Percentiles rank a stretch among this genome's conserved stretches.
Evolutionary conservation across 2,888 invertebrate genomes (phyloP).

Genomic region (Exocentrus adspersus): DNA sequence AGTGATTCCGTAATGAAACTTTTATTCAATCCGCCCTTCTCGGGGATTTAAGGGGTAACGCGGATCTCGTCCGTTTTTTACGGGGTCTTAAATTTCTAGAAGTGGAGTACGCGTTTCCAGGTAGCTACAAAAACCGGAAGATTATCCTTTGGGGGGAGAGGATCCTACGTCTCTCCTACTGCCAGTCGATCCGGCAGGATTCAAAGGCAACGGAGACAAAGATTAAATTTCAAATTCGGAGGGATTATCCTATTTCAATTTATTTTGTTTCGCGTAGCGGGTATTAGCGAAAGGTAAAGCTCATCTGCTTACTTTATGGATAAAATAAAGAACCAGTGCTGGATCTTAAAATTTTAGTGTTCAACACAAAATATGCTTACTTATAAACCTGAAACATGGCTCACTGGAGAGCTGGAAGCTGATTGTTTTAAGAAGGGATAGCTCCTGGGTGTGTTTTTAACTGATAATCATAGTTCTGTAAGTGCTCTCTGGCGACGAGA

Average conservation of each 20-base stretch:
- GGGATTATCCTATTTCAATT: background rate
- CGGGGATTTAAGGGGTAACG: background rate
- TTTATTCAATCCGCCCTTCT: slow-evolving; percentile 14
- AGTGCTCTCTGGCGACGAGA: background rate
- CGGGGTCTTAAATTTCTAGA: background rate
- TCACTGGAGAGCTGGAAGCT: background rate
- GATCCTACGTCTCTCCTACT: background rate
- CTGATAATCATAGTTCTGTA: background rate
- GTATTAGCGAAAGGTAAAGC: too few species aligned
- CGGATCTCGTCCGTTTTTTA: background rate
- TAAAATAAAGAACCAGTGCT: too few species aligned
- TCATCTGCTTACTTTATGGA: too few species aligned
- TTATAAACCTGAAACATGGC: background rate
- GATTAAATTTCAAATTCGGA: background rate
- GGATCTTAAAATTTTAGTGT: too few species aligned
- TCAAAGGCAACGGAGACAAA: too few species aligned
- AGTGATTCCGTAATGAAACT: slow-evolving; percentile 21
- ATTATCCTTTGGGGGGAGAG: background rate
- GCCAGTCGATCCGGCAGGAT: background rate
- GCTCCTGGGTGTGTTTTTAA: background rate
- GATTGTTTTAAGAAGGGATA: background rate
- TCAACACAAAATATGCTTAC: too few species aligned
- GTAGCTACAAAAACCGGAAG: background rate
- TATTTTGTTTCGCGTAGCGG: too few species aligned
- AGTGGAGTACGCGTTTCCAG: background rate